These are phyloP conservation scores for Lagorchestes hirsutus DNA, from an alignment of 2,797 vertebrate genomes.

Conservation along the genomic window DNA sequence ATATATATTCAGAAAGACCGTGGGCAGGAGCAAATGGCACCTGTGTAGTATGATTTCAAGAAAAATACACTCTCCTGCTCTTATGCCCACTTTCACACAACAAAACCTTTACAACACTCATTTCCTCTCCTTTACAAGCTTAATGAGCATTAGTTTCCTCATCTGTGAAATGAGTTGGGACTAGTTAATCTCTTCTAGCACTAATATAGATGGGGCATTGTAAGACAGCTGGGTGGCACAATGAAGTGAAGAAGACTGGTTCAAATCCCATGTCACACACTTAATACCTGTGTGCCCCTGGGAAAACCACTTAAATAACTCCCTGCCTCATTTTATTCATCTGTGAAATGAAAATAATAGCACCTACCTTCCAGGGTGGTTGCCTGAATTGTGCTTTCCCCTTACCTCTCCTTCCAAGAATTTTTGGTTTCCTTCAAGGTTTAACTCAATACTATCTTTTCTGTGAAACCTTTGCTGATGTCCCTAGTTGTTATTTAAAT, in stretches of 20 bases:
- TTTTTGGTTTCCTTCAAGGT: background rate
- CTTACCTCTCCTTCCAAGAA: background rate
- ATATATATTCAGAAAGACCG: background rate
- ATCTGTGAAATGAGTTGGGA: constrained; percentile 8
- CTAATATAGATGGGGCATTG: background rate
- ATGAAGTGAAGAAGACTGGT: background rate
- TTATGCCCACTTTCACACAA: background rate
- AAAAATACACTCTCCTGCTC: background rate
- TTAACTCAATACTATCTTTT: background rate
- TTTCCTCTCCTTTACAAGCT: background rate
- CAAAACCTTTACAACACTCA: background rate
- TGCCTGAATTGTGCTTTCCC: background rate
- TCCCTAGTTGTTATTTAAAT: background rate
- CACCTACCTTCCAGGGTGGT: background rate
- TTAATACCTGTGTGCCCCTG: background rate
- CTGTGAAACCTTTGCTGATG: background rate
- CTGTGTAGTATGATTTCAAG: rapidly evolving
- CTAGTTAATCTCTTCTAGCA: background rate
- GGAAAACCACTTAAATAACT: background rate
- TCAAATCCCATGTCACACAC: background rate
- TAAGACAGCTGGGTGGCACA: background rate
- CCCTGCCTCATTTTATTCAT: background rate
- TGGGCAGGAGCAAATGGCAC: rapidly evolving
- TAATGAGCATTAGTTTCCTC: background rate
- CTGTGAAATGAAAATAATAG: background rate